A percentile compares a stretch with the other conserved stretches of the same genome.
Conservation (phyloP, 2,113 vertebrate genomes). For the Microcebus lehilahytsara region DNA sequence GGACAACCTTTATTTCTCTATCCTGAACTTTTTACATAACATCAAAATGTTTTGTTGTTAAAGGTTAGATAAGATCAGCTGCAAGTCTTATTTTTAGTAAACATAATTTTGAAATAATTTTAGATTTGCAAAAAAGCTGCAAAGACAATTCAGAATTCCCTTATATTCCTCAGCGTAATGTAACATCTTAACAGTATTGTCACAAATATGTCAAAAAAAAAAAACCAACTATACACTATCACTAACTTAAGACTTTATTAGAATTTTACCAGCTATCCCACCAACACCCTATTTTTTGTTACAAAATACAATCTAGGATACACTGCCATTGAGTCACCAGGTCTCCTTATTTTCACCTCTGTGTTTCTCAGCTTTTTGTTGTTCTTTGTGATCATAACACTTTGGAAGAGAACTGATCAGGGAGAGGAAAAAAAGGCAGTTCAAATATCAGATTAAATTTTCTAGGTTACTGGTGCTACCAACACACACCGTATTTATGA, state of each 20-base stretch:
- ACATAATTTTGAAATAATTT: not conserved
- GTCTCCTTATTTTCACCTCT: not conserved
- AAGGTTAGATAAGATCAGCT: not conserved
- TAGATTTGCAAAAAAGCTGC: not conserved
- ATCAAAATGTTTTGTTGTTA: not conserved
- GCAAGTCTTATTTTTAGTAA: not conserved
- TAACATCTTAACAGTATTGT: not conserved
- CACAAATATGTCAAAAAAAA: constrained; percentile 1
- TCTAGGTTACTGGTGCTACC: not conserved
- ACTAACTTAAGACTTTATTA: not conserved
- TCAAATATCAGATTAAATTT: not conserved
- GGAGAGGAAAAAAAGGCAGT: not conserved
- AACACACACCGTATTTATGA: not conserved
- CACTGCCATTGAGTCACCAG: not conserved
- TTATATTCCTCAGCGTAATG: not conserved
- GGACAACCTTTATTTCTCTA: not conserved
- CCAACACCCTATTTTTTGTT: not conserved
- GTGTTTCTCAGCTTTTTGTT: too few relatives aligned
- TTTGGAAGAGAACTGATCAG: too few relatives aligned
- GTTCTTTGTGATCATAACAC: too few relatives aligned
- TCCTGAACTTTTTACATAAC: not conserved
- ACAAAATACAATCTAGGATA: not conserved
- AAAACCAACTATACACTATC: not conserved
- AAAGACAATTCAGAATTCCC: not conserved
- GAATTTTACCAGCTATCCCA: not conserved